These are phyloP conservation scores for Ptyas mucosa DNA, from an alignment of 2,113 vertebrate species.

Conservation along the genomic window DNA sequence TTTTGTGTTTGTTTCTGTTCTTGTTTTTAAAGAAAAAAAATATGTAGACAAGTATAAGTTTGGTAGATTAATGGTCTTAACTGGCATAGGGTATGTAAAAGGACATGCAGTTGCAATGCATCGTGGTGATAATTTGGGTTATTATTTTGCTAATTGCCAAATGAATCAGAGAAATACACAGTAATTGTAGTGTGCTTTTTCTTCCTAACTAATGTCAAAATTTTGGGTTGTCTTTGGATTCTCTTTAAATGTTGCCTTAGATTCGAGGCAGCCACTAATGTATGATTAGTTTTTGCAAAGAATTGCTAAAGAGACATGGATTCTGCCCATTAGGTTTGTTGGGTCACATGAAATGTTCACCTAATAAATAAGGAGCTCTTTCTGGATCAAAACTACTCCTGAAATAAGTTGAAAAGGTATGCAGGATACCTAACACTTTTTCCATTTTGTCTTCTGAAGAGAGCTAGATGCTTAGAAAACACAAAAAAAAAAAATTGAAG, in stretches of 20 bases:
- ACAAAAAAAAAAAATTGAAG: fast-evolving
- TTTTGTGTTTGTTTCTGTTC: too few relatives aligned
- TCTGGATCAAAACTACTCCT: background rate
- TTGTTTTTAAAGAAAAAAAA: too few relatives aligned
- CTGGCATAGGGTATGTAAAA: background rate
- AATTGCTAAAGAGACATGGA: background rate
- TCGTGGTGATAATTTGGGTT: background rate
- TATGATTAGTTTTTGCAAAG: background rate
- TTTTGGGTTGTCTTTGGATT: background rate
- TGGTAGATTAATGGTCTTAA: background rate
- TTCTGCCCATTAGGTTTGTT: background rate
- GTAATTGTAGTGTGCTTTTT: background rate
- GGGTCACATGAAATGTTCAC: background rate
- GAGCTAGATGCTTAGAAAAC: background rate
- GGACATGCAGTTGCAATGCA: background rate
- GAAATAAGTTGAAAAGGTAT: background rate
- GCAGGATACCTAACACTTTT: background rate
- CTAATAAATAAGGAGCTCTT: background rate
- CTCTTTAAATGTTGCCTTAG: background rate
- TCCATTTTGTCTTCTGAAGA: background rate
- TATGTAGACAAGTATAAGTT: background rate
- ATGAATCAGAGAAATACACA: background rate
- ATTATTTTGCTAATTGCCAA: background rate
- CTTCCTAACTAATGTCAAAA: background rate
- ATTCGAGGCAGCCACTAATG: too few relatives aligned